These are phyloP conservation scores for Invenusta paracnida DNA, from an alignment of 2,888 invertebrate species.

Conservation along the genomic window DNA sequence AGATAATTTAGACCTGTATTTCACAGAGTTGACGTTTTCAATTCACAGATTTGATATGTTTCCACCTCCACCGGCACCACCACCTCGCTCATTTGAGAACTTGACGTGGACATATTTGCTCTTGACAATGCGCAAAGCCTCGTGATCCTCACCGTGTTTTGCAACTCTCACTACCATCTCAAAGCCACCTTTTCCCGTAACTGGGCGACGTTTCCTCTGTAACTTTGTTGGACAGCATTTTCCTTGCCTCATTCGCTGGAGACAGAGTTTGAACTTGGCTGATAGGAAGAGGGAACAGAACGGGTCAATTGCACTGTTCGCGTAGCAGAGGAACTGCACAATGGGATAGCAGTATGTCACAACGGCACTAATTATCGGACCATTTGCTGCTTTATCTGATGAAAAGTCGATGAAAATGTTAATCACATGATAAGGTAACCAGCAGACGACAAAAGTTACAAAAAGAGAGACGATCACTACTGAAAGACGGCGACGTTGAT, in stretches of 20 bases:
- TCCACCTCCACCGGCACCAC: too few species aligned
- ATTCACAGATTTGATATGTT: too few species aligned
- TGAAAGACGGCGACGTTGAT: neutral
- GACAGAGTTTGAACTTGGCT: conserved; percentile 28
- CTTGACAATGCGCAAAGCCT: neutral
- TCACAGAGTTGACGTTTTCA: too few species aligned
- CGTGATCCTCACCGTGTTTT: neutral
- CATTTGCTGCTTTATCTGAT: conserved; percentile 1
- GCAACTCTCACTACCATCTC: neutral
- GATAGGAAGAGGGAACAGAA: conserved; percentile 29
- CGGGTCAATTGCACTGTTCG: conserved; percentile 23
- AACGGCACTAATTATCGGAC: neutral
- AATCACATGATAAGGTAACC: conserved; percentile 27
- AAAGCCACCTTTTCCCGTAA: neutral
- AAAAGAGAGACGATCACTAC: neutral
- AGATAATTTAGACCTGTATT: too few species aligned
- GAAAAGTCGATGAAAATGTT: conserved; percentile 17
- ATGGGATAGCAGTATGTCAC: neutral
- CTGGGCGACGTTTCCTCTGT: neutral
- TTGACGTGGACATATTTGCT: neutral
- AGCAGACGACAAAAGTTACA: conserved; percentile 28
- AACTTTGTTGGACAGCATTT: neutral
- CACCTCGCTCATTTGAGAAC: neutral
- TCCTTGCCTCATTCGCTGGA: neutral
- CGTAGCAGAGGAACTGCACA: conserved; percentile 27